These are phyloP conservation scores for Platycheirus rosarum DNA, from an alignment of 2,888 invertebrate species.

Conservation along the genomic window DNA sequence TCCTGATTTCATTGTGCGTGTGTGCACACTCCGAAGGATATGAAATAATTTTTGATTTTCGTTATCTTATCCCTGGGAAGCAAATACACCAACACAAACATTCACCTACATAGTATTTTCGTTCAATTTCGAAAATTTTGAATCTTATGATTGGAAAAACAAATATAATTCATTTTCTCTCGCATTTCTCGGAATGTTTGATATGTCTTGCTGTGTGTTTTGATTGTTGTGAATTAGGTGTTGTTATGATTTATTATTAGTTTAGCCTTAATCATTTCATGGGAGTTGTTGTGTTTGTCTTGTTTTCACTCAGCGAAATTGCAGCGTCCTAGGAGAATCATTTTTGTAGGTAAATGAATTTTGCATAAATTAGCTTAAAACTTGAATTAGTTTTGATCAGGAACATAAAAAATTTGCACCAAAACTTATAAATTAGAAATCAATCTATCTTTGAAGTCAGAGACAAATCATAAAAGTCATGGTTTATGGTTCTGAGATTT, in stretches of 20 bases:
- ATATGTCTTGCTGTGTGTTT: not conserved
- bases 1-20: not conserved
- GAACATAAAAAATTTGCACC: constrained; percentile 21
- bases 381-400: constrained; percentile 11
- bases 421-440: no score
- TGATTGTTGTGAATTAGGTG: not conserved
- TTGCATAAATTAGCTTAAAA: constrained; percentile 21
- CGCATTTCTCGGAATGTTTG: not conserved
- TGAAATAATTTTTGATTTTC: constrained; percentile 15
- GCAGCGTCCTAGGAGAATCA: not conserved
- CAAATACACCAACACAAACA: not conserved
- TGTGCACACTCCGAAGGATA: not conserved
- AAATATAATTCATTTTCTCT: constrained; percentile 13
- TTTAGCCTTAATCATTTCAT: constrained; percentile 3
- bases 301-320: not conserved
- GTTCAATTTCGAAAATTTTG: constrained; percentile 1
- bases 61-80: constrained; percentile 11
- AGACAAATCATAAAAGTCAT: no score
- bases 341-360: constrained; percentile 11
- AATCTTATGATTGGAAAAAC: not conserved
- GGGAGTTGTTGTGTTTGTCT: not conserved
- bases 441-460: no score
- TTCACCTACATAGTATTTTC: not conserved
- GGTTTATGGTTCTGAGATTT: no score
- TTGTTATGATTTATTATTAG: constrained; percentile 21